phyloP scores from a whole-genome alignment of 2,797 vertebrate genomes.

The Pelodytes ibericus region DNA sequence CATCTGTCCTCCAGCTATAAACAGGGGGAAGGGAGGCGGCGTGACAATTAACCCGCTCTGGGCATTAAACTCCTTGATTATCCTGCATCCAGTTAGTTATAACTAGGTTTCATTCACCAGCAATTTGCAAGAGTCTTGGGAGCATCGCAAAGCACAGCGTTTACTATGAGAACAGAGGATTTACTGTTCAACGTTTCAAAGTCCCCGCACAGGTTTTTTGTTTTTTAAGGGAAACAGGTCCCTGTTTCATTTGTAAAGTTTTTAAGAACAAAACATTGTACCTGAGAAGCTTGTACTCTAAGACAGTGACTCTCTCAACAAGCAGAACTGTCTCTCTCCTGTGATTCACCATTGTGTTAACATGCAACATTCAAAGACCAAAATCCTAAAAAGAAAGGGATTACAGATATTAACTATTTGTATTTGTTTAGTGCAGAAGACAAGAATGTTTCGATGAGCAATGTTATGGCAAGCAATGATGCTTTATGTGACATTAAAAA shows the following conservation, averaged over 20 bases:
- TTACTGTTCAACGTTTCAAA: conserved; percentile 2
- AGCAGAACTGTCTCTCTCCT: too few relatives aligned
- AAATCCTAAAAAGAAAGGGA: too few relatives aligned
- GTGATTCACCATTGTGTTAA: too few relatives aligned
- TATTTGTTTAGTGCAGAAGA: too few relatives aligned
- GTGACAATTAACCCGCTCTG: conserved; percentile 17
- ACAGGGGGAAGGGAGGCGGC: conserved; percentile 1
- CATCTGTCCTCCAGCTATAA: conserved; percentile 43
- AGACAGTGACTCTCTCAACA: too few relatives aligned
- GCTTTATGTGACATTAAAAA: too few relatives aligned
- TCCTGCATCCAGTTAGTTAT: not conserved
- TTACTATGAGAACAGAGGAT: not conserved
- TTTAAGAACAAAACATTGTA: not conserved
- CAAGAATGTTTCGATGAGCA: too few relatives aligned
- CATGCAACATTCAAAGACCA: too few relatives aligned
- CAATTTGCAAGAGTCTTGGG: not conserved
- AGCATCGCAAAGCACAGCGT: not conserved
- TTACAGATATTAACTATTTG: too few relatives aligned
- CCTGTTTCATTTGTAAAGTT: not conserved
- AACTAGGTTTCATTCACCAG: not conserved
- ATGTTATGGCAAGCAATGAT: too few relatives aligned
- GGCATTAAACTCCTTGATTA: not conserved
- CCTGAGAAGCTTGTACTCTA: not conserved
- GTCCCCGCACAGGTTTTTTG: not conserved
- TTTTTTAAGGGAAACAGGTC: not conserved